Evolutionary conservation across 1,140 invertebrate genomes (phyloP).

Genomic region (Caerostris extrusa): DNA sequence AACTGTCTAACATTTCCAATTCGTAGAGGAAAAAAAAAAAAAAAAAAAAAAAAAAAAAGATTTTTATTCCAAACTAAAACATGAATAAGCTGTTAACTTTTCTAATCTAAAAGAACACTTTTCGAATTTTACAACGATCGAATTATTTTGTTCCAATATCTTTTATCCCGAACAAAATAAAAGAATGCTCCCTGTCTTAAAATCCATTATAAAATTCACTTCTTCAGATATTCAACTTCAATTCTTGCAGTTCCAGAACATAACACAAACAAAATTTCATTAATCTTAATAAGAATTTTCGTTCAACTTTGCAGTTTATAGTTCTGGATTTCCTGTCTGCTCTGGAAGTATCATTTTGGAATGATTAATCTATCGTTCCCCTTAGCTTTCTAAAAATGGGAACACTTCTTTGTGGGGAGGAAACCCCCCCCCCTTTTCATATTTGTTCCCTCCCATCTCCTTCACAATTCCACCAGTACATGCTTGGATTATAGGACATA

Average conservation of each 20-base stretch:
- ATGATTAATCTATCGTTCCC: conserved; percentile 37
- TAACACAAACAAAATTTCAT: conserved; percentile 42
- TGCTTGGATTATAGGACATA: conserved; percentile 28
- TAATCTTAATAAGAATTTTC: conserved; percentile 60
- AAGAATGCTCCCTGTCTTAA: not conserved
- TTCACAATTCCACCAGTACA: not conserved
- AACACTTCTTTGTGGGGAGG: conserved; percentile 4
- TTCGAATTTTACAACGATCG: not conserved
- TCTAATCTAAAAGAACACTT: not conserved
- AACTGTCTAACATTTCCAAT: not conserved
- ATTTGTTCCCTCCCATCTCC: too few relatives aligned
- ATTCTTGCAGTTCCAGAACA: not conserved
- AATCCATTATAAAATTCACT: not conserved
- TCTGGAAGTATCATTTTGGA: not conserved
- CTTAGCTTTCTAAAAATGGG: conserved; percentile 46
- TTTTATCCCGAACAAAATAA: not conserved
- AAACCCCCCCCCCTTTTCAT: too few relatives aligned
- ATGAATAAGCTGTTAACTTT: not conserved
- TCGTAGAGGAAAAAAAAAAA: too few relatives aligned
- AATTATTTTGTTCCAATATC: not conserved
- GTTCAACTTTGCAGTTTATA: conserved; percentile 56
- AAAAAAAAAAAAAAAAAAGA: too few relatives aligned
- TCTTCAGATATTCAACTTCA: not conserved
- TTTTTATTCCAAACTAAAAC: not conserved
- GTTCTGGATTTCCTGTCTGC: conserved; percentile 37